These are phyloP conservation scores for Lordiphosa andalusiaca DNA, from an alignment of 2,888 invertebrate genomes.

Conservation along the genomic window DNA sequence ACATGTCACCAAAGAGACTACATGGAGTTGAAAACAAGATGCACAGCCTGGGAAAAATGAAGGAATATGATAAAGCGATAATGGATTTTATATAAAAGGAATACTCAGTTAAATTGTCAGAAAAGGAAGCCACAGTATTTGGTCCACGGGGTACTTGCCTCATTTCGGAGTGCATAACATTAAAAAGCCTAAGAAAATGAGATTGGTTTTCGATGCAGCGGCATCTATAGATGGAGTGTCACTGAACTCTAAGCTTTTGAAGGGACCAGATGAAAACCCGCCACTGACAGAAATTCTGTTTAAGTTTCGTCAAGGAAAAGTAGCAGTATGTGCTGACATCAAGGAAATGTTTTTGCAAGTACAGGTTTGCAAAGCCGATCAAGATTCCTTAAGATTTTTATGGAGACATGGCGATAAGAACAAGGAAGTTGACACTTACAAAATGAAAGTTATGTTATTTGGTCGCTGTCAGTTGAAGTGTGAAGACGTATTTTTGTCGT, in stretches of 20 bases:
- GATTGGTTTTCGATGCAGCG: constrained; percentile 6
- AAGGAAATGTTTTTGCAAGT: background rate
- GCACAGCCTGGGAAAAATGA: background rate
- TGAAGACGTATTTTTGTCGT: no score
- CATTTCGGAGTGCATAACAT: constrained; percentile 1
- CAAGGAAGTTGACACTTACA: background rate
- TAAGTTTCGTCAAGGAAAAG: constrained; percentile 6
- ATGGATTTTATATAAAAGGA: constrained; percentile 3
- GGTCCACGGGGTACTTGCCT: constrained; percentile 1
- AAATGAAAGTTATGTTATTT: background rate
- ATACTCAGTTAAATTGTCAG: background rate
- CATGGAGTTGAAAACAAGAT: constrained; percentile 1
- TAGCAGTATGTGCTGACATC: background rate
- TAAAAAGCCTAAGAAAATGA: constrained; percentile 6
- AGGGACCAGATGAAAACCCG: constrained; percentile 18
- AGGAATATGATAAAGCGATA: constrained; percentile 4
- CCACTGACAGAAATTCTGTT: constrained; percentile 8
- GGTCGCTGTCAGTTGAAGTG: no score
- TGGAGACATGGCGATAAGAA: background rate
- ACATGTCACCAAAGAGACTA: background rate
- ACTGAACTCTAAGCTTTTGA: constrained; percentile 10
- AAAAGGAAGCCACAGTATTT: background rate
- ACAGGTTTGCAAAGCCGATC: background rate
- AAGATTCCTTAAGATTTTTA: background rate
- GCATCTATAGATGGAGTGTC: constrained; percentile 2